Percentiles rank a stretch among this genome's conserved stretches.
Conservation (phyloP, 1,140 invertebrate genomes). For the Triops longicaudatus region DNA sequence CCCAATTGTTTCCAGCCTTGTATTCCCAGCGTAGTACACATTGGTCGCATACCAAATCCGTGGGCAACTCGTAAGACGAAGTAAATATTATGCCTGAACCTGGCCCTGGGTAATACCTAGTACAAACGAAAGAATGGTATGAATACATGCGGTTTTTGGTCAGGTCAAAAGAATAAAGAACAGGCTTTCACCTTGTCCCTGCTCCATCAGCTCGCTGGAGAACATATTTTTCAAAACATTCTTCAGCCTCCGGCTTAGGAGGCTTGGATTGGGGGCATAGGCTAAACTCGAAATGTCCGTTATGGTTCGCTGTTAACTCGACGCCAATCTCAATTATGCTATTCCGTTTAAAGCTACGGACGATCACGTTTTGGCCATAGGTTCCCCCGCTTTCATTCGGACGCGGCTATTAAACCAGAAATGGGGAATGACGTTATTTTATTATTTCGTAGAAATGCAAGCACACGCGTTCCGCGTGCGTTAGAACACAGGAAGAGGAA, state of each 20-base stretch:
- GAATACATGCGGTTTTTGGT: constrained; percentile 20
- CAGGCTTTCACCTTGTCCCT: constrained; percentile 34
- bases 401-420: constrained; percentile 49
- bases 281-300: constrained; percentile 80
- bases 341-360: constrained; percentile 59
- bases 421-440: background rate
- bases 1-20: constrained; percentile 45
- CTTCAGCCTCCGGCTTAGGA: constrained; percentile 48
- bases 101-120: constrained; percentile 59
- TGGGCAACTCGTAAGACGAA: constrained; percentile 58
- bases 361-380: constrained; percentile 71
- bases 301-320: constrained; percentile 52
- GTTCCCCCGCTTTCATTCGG: constrained; percentile 74
- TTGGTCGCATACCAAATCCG: constrained; percentile 58
- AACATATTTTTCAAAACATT: constrained; percentile 64
- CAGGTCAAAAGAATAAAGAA: background rate
- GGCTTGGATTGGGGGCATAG: constrained; percentile 57
- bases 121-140: constrained; percentile 16
- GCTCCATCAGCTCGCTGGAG: constrained; percentile 47
- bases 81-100: constrained; percentile 65
- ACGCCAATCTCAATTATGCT: constrained; percentile 60
- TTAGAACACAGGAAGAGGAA: constrained; percentile 9
- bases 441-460: background rate
- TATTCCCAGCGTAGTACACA: constrained; percentile 76
- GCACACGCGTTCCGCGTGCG: background rate